Evolutionary conservation across 2,888 invertebrate genomes (phyloP).

Genomic region (Hipparchia semele): DNA sequence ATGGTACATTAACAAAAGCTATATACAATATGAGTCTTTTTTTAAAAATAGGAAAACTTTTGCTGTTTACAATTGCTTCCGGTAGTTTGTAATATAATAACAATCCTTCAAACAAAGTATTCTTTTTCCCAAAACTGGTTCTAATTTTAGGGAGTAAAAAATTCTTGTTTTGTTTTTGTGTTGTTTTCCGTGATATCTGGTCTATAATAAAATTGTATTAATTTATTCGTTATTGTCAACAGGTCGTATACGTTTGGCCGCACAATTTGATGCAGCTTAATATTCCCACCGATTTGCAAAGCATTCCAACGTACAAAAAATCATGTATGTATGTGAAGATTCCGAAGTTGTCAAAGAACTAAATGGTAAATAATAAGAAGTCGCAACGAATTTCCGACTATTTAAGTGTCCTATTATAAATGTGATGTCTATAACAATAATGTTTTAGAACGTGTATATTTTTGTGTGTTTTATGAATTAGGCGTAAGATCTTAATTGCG

Average conservation of each 20-base stretch:
- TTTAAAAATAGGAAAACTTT: too few relatives aligned
- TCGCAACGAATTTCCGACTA: constrained; percentile 80
- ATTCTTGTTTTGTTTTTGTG: background rate
- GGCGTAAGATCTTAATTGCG: constrained; percentile 65
- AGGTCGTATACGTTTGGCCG: constrained; percentile 78
- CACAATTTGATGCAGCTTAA: constrained; percentile 72
- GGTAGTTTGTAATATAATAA: too few relatives aligned
- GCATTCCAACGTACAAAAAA: constrained; percentile 57
- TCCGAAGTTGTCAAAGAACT: constrained; percentile 52
- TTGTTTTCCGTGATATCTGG: too few relatives aligned
- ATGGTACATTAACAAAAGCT: too few relatives aligned
- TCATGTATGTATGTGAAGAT: constrained; percentile 48
- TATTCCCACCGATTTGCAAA: constrained; percentile 52
- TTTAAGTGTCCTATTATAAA: constrained; percentile 72
- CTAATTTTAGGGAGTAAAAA: too few relatives aligned
- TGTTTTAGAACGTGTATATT: constrained; percentile 79
- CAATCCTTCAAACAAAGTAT: too few relatives aligned
- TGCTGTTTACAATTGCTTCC: too few relatives aligned
- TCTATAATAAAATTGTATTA: too few relatives aligned
- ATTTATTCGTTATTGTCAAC: constrained; percentile 26
- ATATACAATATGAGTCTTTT: too few relatives aligned
- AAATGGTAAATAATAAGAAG: constrained; percentile 49
- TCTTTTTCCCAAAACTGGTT: too few relatives aligned
- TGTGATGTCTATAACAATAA: constrained; percentile 82
- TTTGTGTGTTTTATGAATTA: constrained; percentile 75